Percentiles rank a stretch among this genome's conserved stretches.
phyloP scores from a whole-genome alignment of 2,113 vertebrate species.

The Megatriorchis doriae region DNA sequence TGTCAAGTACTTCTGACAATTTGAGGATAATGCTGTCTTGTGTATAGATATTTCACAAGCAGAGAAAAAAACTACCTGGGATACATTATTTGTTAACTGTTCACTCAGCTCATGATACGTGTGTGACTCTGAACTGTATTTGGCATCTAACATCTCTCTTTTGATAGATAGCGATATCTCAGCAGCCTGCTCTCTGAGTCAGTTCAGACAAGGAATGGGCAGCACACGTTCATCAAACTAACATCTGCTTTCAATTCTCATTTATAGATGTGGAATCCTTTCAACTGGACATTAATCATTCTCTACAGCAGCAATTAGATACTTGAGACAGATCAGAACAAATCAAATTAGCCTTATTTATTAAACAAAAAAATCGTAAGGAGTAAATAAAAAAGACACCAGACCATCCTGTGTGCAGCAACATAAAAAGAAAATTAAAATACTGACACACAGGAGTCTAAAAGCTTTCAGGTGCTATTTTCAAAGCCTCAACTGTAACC shows the following conservation, averaged over 20 bases:
- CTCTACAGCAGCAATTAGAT: conserved; percentile 61
- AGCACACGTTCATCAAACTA: conserved; percentile 64
- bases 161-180: conserved; percentile 50
- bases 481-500: conserved; percentile 17
- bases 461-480: conserved; percentile 22
- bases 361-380: neutral
- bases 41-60: neutral
- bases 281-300: conserved; percentile 68
- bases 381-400: neutral
- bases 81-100: conserved; percentile 38
- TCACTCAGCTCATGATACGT: conserved; percentile 18
- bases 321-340: conserved; percentile 41
- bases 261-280: conserved; percentile 61
- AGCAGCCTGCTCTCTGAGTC: conserved; percentile 39
- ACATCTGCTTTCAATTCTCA: conserved; percentile 69
- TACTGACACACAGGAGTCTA: neutral
- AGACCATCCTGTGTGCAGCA: neutral
- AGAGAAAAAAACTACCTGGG: neutral
- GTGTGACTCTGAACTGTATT: conserved; percentile 31
- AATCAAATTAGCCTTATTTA: conserved; percentile 55
- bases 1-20: conserved; percentile 4
- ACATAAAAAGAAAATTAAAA: neutral
- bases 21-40: neutral
- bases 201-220: conserved; percentile 12
- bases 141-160: conserved; percentile 57